These are phyloP conservation scores for Pluvianellus socialis DNA, from an alignment of 2,113 vertebrate genomes.

Conservation along the genomic window DNA sequence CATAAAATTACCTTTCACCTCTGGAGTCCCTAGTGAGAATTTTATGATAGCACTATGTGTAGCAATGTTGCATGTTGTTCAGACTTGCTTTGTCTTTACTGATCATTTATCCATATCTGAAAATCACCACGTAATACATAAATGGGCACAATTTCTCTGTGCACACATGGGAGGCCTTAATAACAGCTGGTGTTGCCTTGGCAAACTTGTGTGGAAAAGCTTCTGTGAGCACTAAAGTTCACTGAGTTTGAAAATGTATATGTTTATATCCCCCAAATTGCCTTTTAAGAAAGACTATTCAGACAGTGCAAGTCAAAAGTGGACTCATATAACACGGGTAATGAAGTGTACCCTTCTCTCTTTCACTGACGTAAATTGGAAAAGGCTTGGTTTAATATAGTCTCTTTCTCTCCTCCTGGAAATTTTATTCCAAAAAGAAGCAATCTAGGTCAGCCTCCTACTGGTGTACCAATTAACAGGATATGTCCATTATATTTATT, in stretches of 20 bases:
- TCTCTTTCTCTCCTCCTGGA: background rate
- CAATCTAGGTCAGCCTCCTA: slow-evolving; percentile 34
- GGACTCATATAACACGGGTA: background rate
- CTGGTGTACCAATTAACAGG: slow-evolving; percentile 32
- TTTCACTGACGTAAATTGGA: slow-evolving; percentile 8
- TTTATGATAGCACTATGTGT: background rate
- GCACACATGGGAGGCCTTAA: background rate
- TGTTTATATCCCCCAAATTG: slow-evolving; percentile 22
- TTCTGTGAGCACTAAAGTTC: slow-evolving; percentile 5
- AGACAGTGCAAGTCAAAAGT: slow-evolving; percentile 17
- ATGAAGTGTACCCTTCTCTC: slow-evolving; percentile 26
- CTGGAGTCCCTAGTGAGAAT: background rate
- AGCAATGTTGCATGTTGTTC: background rate
- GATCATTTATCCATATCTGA: background rate
- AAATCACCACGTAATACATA: background rate
- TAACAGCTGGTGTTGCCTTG: background rate
- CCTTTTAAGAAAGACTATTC: slow-evolving; percentile 32
- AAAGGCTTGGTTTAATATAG: background rate
- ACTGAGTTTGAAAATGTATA: slow-evolving; percentile 23
- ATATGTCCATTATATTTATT: slow-evolving; percentile 41
- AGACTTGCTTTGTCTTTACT: background rate
- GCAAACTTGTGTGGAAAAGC: background rate
- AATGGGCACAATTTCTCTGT: background rate
- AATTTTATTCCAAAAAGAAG: slow-evolving; percentile 30
- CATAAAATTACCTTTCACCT: background rate